Evolutionary conservation across 2,888 invertebrate species (phyloP).

Genomic region (Xestia rhomboidea): DNA sequence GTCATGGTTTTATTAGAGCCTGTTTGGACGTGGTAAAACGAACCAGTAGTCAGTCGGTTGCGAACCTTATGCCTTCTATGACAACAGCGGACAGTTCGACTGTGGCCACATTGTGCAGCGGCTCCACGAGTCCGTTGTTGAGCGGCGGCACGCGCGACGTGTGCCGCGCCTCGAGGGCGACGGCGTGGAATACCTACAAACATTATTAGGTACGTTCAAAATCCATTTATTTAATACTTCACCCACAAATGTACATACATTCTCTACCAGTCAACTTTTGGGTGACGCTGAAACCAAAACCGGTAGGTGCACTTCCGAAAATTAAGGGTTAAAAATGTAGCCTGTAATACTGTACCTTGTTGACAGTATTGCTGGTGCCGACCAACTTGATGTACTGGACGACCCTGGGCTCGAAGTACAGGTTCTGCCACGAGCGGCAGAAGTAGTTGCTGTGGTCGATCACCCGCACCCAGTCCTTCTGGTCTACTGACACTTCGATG

Average conservation of each 20-base stretch:
- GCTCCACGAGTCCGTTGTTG: slow-evolving; percentile 94
- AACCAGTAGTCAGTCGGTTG: slow-evolving; percentile 5
- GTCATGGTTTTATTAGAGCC: background rate
- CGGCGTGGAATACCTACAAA: slow-evolving; percentile 96
- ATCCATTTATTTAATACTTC: background rate
- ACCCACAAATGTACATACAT: background rate
- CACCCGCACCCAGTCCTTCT: slow-evolving; percentile 98
- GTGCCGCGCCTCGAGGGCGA: slow-evolving; percentile 97
- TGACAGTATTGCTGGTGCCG: slow-evolving; percentile 98
- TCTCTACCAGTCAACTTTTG: background rate
- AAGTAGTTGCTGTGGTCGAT: slow-evolving; percentile 97
- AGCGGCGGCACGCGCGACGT: slow-evolving; percentile 94
- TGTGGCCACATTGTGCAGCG: slow-evolving; percentile 97
- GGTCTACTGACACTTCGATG: slow-evolving; percentile 98
- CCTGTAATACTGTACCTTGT: slow-evolving; percentile 91
- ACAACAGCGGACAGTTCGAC: slow-evolving; percentile 97
- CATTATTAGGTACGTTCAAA: background rate
- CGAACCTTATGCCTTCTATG: slow-evolving; percentile 97
- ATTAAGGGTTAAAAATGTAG: background rate
- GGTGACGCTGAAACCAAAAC: background rate
- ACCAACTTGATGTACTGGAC: slow-evolving; percentile 95
- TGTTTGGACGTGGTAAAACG: background rate
- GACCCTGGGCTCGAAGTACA: slow-evolving; percentile 97
- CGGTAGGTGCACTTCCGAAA: background rate
- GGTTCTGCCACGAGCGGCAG: slow-evolving; percentile 99